phyloP scores from a whole-genome alignment of 2,113 vertebrate genomes.

The Malaclemys terrapin region DNA sequence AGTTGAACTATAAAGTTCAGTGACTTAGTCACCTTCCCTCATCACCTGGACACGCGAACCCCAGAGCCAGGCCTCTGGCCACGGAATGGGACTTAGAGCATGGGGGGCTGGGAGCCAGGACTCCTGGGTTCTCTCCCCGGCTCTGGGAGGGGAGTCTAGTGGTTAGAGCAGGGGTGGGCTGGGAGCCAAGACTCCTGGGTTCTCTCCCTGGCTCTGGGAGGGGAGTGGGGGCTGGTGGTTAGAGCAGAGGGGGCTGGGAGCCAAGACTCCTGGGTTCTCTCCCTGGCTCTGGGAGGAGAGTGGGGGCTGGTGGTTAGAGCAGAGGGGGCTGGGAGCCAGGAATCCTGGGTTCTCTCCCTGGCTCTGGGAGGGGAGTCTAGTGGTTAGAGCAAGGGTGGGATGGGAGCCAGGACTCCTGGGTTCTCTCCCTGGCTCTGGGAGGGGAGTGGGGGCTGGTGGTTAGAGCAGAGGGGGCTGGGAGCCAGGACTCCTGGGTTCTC shows the following conservation, averaged over 20 bases:
- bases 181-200: background rate
- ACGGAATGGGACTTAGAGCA: background rate
- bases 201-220: too few species aligned
- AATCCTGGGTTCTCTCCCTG: background rate
- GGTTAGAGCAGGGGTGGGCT: background rate
- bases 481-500: too few species aligned
- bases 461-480: too few species aligned
- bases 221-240: too few species aligned
- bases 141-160: too few species aligned
- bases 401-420: background rate
- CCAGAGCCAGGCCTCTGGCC: too few species aligned
- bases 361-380: background rate
- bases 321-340: background rate
- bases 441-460: too few species aligned
- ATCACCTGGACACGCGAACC: background rate
- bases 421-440: background rate
- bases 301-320: too few species aligned
- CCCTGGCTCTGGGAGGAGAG: too few species aligned
- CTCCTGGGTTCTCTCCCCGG: too few species aligned
- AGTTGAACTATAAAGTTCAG: background rate
- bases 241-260: too few species aligned
- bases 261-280: background rate
- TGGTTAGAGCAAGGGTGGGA: too few species aligned
- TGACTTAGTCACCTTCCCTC: background rate
- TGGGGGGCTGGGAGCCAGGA: background rate